phyloP scores from a whole-genome alignment of 1,140 invertebrate species.

The Leptopilina clavipes region DNA sequence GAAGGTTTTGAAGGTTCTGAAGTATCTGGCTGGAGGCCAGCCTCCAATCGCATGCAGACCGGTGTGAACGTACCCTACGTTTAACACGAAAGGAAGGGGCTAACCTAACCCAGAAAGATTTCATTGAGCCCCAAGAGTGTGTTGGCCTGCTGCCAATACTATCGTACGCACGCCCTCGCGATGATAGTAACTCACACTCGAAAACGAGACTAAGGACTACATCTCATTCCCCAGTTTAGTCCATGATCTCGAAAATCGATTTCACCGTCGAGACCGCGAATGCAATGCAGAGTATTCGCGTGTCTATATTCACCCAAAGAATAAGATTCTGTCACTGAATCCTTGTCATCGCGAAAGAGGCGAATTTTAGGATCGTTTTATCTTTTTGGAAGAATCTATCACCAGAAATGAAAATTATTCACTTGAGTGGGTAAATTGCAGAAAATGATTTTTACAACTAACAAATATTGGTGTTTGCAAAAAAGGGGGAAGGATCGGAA shows the following conservation, averaged over 20 bases:
- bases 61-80: conserved; percentile 67
- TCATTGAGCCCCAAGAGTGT: conserved; percentile 70
- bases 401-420: too few species aligned
- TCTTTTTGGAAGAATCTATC: too few species aligned
- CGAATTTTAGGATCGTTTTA: too few species aligned
- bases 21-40: conserved; percentile 61
- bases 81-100: conserved; percentile 66
- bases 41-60: conserved; percentile 52
- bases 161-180: conserved; percentile 59
- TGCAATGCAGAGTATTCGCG: conserved; percentile 39
- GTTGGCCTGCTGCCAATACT: conserved; percentile 71
- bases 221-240: conserved; percentile 43
- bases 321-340: neutral
- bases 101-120: conserved; percentile 73
- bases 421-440: too few species aligned
- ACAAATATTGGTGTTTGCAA: too few species aligned
- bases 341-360: neutral
- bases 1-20: too few species aligned
- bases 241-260: conserved; percentile 50
- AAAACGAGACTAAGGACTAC: conserved; percentile 44
- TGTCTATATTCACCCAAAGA: neutral
- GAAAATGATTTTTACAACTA: too few species aligned
- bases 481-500: neutral
- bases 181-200: conserved; percentile 54
- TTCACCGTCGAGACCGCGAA: conserved; percentile 56